Base-by-base conservation (phyloP, 1,140 invertebrate genomes). In the Aleiodes sp. region DNA sequence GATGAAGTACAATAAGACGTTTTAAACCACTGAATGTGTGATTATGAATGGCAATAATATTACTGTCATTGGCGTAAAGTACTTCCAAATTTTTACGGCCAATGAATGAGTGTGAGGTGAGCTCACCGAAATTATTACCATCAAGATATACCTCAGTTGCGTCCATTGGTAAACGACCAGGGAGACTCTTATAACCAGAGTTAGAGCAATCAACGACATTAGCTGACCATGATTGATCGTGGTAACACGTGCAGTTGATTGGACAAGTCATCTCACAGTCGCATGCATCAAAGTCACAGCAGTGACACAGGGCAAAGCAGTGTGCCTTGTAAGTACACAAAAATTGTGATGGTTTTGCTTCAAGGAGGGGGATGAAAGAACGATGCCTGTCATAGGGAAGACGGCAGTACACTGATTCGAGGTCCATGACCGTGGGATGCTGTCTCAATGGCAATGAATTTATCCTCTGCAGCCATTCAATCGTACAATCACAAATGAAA, bases 191-290 rank as follows among this genome's bases (percentile, higher is more conserved):
- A 78, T 94, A 93, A 4, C 89, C 90, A 14, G 91, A 89, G 68
- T 89, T 91, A 1, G 92, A 93, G 83, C 94, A 96, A 81, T 96
- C 94, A n/a, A 96, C 94, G 29, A 96, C 93, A 81, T 96, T 96
- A 0, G 93, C 92, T n/a, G 90, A 89, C 93, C 94, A 95, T 26
- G 92, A 91, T 73, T 94, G 91, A 80, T 95, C 94, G 82, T 94
- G 93, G 84, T 93, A 95, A 81, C 94, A 96, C 43, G 91, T 93
- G 84, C 94, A 96, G 76, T 94, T 94, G n/a, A 87, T 86, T 7
- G 94, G 94, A 78, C 94, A 96, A 10, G 91, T 92, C 89, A 94
- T 92, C 84, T 94, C 92, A 78, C 94, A 95, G 80, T 94, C 92
- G 83, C 94, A 96, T 39, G 93, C 92, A 80, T 93, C 93, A 83